Evolutionary conservation across 1,140 invertebrate genomes (phyloP).

Genomic region (Drosophila littoralis): DNA sequence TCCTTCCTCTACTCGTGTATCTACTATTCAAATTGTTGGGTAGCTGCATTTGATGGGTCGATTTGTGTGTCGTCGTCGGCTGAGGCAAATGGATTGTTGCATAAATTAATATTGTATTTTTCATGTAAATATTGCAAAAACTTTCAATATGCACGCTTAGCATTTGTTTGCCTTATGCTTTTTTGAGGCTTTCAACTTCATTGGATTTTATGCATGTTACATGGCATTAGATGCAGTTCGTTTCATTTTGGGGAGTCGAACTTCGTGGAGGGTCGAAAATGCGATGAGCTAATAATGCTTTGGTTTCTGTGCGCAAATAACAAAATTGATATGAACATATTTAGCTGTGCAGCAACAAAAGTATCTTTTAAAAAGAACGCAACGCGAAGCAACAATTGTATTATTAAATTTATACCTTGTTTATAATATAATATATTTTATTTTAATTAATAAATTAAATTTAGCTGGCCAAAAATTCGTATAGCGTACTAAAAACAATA

Average conservation of each 20-base stretch:
- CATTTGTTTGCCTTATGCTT: slow-evolving; percentile 27
- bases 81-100: slow-evolving; percentile 58
- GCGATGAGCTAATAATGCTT: neutral
- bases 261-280: neutral
- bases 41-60: slow-evolving; percentile 64
- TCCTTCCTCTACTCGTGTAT: slow-evolving; percentile 3
- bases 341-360: too few relatives aligned
- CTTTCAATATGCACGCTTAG: slow-evolving; percentile 33
- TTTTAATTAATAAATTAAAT: too few relatives aligned
- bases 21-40: slow-evolving; percentile 34
- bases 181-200: slow-evolving; percentile 1
- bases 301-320: too few relatives aligned
- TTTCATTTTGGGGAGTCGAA: neutral
- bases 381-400: too few relatives aligned
- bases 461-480: too few relatives aligned
- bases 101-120: slow-evolving; percentile 69
- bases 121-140: slow-evolving; percentile 58
- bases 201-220: neutral
- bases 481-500: too few relatives aligned
- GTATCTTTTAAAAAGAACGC: too few relatives aligned
- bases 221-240: neutral
- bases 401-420: too few relatives aligned
- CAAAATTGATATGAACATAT: too few relatives aligned
- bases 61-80: slow-evolving; percentile 51
- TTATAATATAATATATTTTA: too few relatives aligned